These are phyloP conservation scores for Dipodomys spectabilis DNA, from an alignment of 2,113 vertebrate species.

Conservation along the genomic window DNA sequence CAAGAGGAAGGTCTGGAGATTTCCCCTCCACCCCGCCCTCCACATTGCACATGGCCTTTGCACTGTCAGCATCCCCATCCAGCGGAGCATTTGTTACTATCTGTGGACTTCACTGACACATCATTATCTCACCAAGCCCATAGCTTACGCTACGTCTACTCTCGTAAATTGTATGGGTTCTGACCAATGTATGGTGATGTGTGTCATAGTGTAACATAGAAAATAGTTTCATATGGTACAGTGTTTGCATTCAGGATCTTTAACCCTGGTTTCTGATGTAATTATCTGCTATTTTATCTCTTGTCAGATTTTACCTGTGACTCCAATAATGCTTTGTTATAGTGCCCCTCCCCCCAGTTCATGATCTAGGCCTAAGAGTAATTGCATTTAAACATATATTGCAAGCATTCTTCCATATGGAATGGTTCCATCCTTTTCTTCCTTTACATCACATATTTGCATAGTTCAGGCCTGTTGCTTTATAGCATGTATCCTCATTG, in stretches of 20 bases:
- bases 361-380: no score
- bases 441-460: neutral
- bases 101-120: neutral
- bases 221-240: neutral
- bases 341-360: no score
- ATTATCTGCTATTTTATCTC: neutral
- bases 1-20: neutral
- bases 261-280: neutral
- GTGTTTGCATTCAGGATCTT: neutral
- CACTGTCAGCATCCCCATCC: rapidly evolving
- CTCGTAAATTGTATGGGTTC: neutral
- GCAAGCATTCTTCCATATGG: neutral
- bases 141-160: neutral
- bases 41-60: neutral
- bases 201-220: neutral
- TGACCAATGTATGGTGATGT: neutral
- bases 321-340: neutral
- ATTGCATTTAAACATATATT: neutral
- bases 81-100: rapidly evolving
- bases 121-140: neutral
- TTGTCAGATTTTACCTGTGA: neutral
- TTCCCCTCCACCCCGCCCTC: no score
- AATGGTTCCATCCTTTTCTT: neutral
- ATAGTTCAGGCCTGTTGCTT: neutral
- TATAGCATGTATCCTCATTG: rapidly evolving